Percentiles rank a stretch among this genome's conserved stretches.
phyloP scores from a whole-genome alignment of 37 sponge, comb jelly and placozoan species.

The Crambe crambe region DNA sequence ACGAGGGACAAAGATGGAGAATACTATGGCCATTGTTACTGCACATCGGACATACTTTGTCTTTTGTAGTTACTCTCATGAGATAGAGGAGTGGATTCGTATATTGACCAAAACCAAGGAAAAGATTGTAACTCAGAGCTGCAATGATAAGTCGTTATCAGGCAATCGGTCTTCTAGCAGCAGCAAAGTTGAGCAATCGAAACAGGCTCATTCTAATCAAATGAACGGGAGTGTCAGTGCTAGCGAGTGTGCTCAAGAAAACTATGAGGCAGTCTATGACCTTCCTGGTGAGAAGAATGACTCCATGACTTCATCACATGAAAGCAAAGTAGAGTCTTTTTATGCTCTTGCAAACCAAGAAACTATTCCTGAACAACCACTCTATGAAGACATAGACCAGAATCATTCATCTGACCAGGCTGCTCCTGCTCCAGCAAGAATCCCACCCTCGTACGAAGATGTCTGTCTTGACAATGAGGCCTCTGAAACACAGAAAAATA shows the following conservation, averaged over 20 bases:
- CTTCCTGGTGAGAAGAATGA: neutral
- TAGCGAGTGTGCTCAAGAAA: neutral
- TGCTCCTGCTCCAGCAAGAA: neutral
- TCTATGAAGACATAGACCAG: constrained; percentile 1
- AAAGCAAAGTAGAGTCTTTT: neutral
- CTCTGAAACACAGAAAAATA: neutral
- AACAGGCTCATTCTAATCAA: no score
- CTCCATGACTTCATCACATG: neutral
- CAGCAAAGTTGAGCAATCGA: neutral
- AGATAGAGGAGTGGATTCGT: constrained; percentile 61
- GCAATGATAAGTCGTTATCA: no score
- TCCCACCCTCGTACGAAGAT: no score
- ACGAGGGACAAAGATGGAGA: constrained; percentile 12
- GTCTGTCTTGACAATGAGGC: neutral
- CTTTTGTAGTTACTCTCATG: constrained; percentile 42
- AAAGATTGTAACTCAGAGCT: neutral
- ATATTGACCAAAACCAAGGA: constrained; percentile 19
- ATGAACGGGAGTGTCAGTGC: no score
- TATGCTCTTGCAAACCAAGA: constrained; percentile 10
- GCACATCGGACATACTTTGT: constrained; percentile 43
- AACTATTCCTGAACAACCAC: neutral
- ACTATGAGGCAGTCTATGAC: constrained; percentile 2
- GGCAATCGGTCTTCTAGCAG: neutral
- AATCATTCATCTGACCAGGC: neutral
- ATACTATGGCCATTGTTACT: constrained; percentile 56